These are phyloP conservation scores for Nothoprocta perdicaria DNA, from an alignment of 2,113 vertebrate genomes.

Conservation along the genomic window DNA sequence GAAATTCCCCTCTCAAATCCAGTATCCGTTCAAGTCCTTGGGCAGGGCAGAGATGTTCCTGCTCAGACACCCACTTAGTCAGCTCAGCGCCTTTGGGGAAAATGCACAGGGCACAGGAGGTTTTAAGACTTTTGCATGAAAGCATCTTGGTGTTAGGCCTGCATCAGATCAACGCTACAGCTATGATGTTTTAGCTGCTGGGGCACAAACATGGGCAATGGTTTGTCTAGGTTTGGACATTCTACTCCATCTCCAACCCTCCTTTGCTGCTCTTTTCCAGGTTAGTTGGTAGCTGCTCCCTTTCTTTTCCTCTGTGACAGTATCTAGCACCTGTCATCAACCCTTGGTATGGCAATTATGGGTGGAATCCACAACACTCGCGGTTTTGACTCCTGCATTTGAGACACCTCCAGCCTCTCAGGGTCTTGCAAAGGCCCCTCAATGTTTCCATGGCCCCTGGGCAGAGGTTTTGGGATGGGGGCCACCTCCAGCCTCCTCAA, in stretches of 20 bases:
- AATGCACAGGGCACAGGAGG: background rate
- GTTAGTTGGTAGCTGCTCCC: background rate
- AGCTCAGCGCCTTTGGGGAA: background rate
- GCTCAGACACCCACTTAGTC: background rate
- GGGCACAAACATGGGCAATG: background rate
- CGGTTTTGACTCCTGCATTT: background rate
- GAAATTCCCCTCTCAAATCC: background rate
- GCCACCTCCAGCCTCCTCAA: background rate
- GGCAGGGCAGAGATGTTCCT: background rate
- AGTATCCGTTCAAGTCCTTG: background rate
- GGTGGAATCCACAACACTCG: background rate
- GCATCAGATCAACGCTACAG: background rate
- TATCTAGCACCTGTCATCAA: background rate
- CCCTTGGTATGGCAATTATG: background rate
- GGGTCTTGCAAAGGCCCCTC: background rate
- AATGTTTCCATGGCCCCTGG: background rate
- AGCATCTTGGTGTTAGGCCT: background rate
- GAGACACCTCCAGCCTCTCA: background rate
- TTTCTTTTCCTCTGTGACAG: background rate
- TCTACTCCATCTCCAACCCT: background rate
- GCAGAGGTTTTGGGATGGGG: accelerated
- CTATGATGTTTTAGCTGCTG: background rate
- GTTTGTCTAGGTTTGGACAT: background rate
- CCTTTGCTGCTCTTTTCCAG: background rate
- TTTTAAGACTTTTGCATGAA: background rate